phyloP scores from a whole-genome alignment of 2,797 vertebrate genomes.

The Picus viridis region DNA sequence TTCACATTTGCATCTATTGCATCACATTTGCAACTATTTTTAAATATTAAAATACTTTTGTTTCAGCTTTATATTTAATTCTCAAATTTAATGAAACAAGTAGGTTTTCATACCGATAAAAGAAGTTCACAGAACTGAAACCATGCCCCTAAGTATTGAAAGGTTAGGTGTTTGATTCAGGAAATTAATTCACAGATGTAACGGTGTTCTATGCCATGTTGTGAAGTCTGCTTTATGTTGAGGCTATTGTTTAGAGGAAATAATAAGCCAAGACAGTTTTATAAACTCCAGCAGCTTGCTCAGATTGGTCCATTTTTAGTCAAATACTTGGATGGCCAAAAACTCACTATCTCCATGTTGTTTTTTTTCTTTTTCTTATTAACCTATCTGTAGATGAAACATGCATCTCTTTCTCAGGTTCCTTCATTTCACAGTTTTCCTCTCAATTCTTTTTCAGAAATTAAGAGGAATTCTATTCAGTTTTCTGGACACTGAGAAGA shows the following conservation, averaged over 20 bases:
- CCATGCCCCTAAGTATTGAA: not conserved
- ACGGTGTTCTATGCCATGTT: not conserved
- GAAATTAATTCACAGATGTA: slow-evolving; percentile 9
- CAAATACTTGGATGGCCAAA: not conserved
- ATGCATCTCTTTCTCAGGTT: not conserved
- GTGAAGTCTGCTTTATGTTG: not conserved
- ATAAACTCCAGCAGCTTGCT: not conserved
- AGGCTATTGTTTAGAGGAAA: slow-evolving; percentile 7
- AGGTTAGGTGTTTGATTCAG: not conserved
- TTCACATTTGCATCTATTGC: not conserved
- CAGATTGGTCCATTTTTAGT: not conserved
- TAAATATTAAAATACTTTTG: not conserved
- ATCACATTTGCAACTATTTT: not conserved
- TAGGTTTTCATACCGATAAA: not conserved
- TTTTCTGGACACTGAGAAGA: not conserved
- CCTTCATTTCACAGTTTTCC: not conserved
- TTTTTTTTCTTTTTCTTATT: not conserved
- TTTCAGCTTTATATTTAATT: not conserved
- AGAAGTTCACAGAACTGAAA: not conserved
- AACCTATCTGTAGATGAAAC: not conserved
- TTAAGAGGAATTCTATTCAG: not conserved
- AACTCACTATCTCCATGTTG: not conserved
- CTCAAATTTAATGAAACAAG: not conserved
- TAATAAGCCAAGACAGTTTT: not conserved
- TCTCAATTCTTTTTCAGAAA: not conserved